A percentile compares a stretch with the other conserved stretches of the same genome.
Evolutionary conservation across 2,888 invertebrate genomes (phyloP).

Genomic region (Cryptus armator): DNA sequence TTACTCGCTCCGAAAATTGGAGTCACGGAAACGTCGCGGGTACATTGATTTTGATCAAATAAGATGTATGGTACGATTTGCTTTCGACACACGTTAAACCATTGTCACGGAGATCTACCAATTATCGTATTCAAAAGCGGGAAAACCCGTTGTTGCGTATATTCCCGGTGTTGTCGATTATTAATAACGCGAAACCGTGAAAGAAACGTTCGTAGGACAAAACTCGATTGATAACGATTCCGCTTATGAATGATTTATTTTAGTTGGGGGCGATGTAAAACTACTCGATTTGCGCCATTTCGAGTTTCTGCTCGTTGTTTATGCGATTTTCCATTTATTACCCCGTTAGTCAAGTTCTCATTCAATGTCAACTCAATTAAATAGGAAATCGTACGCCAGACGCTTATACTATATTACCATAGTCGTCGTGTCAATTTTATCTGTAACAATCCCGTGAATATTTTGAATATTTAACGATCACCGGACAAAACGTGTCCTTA

Average conservation of each 20-base stretch:
- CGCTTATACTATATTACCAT: conserved; percentile 29
- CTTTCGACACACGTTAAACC: too few relatives aligned
- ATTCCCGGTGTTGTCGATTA: background rate
- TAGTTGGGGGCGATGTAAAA: conserved; percentile 13
- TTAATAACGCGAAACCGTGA: background rate
- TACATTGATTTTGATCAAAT: too few relatives aligned
- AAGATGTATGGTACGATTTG: too few relatives aligned
- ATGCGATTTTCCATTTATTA: conserved; percentile 39
- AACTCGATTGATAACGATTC: background rate
- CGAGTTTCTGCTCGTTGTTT: conserved; percentile 23
- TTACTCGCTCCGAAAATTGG: too few relatives aligned
- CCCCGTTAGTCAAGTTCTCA: conserved; percentile 50
- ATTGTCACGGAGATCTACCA: too few relatives aligned
- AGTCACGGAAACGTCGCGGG: too few relatives aligned
- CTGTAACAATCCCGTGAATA: conserved; percentile 28
- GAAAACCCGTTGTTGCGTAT: background rate
- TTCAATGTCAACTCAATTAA: conserved; percentile 52
- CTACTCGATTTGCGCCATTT: background rate
- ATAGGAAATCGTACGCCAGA: conserved; percentile 2
- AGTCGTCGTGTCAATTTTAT: conserved; percentile 26
- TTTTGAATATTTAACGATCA: conserved; percentile 46
- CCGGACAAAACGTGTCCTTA: too few relatives aligned
- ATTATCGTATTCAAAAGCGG: background rate
- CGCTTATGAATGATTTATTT: conserved; percentile 34
- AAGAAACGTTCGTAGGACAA: conserved; percentile 11